Base-by-base conservation (phyloP, 1,140 invertebrate species). In the Pogonognathellus flavescens region DNA sequence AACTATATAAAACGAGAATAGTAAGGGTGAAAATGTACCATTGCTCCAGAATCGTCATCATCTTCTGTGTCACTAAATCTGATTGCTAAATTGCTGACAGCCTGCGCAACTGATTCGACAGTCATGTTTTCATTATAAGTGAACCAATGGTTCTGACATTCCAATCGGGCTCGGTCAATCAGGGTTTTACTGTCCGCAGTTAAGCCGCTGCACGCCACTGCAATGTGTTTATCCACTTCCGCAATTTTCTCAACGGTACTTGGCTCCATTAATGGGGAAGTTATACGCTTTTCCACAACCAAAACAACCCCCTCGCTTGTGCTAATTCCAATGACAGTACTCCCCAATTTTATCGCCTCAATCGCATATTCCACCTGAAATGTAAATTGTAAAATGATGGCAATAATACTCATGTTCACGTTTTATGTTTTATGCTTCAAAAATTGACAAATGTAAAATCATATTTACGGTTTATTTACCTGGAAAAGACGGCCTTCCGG, bases 361-460 rank as follows among this genome's bases (percentile, higher is more conserved):
- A 99, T 99, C 7, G 99, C 99, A 94, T 99, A 99, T 93, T 99
- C 99, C 13, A 99, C 98, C 91, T 92, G n/a, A n/a, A n/a, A n/a
- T n/a, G n/a, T n/a, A n/a, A n/a, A n/a, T n/a, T n/a, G n/a, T n/a
- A n/a, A n/a, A n/a, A n/a, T n/a, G n/a, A n/a, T n/a, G n/a, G n/a
- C n/a, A n/a, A n/a, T n/a, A n/a, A n/a, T n/a, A n/a, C n/a, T n/a
- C n/a, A n/a, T n/a, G n/a, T n/a, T n/a, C n/a, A n/a, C n/a, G n/a
- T n/a, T n/a, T n/a, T n/a, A n/a, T n/a, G n/a, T n/a, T n/a, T n/a
- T n/a, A n/a, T n/a, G n/a, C n/a, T n/a, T n/a, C n/a, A n/a, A n/a
- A n/a, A n/a, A n/a, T n/a, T n/a, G n/a, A n/a, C n/a, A n/a, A n/a
- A n/a, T n/a, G n/a, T n/a, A n/a, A n/a, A n/a, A n/a, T n/a, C n/a